Conservation (phyloP, 2,797 vertebrate genomes). For the Aldrovandia affinis region DNA sequence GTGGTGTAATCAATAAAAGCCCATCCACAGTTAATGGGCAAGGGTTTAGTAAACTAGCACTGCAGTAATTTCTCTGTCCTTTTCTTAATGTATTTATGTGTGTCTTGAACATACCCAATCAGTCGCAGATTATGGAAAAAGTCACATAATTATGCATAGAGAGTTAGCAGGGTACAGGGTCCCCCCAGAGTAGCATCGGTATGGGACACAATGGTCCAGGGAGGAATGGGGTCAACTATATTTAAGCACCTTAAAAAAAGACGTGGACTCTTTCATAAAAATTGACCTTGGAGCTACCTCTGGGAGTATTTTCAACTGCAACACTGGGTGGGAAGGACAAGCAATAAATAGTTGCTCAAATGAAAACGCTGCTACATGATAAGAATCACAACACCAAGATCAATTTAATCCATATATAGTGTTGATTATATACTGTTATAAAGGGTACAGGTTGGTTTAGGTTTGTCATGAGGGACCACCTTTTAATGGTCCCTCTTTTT, state of each 20-base stretch:
- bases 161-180: not conserved
- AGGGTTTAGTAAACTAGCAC: not conserved
- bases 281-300: slow-evolving; percentile 41
- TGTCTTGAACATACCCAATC: not conserved
- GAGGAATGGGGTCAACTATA: slow-evolving; percentile 47
- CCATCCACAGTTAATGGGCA: not conserved
- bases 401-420: slow-evolving; percentile 35
- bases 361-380: slow-evolving; percentile 34
- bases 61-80: not conserved
- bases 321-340: slow-evolving; percentile 42
- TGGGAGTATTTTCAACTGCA: slow-evolving; percentile 62
- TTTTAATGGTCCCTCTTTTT: not conserved
- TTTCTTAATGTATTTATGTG: not conserved
- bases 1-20: not conserved
- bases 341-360: slow-evolving; percentile 53
- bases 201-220: slow-evolving; percentile 40
- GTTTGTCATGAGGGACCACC: too few relatives aligned
- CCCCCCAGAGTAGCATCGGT: not conserved
- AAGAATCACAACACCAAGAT: slow-evolving; percentile 32
- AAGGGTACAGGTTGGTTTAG: too few relatives aligned
- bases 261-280: slow-evolving; percentile 44
- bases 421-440: not conserved
- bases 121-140: not conserved
- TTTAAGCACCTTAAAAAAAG: slow-evolving; percentile 47
- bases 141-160: not conserved